A percentile compares a stretch with the other conserved stretches of the same genome.
Evolutionary conservation across 1,140 invertebrate genomes (phyloP).

Genomic region (Hydropsyche tenuis): DNA sequence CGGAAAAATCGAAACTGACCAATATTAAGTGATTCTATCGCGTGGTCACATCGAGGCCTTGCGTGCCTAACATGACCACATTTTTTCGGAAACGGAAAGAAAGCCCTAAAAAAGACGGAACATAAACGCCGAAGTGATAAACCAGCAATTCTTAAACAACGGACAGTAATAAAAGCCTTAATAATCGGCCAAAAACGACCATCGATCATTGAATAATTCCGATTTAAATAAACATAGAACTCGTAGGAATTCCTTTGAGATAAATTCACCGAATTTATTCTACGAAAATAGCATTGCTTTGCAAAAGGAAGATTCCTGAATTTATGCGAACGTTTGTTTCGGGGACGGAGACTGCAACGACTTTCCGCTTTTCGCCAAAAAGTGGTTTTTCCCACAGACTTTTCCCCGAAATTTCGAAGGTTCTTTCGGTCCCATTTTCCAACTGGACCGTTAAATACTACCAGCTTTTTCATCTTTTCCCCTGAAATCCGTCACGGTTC

Average conservation of each 20-base stretch:
- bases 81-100: slow-evolving; percentile 3
- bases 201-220: no score
- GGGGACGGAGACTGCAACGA: background rate
- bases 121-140: background rate
- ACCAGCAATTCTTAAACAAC: background rate
- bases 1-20: background rate
- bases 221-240: no score
- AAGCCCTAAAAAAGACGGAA: background rate
- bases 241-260: no score
- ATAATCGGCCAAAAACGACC: no score
- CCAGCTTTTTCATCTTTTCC: slow-evolving; percentile 1
- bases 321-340: no score
- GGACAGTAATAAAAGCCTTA: no score
- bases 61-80: background rate
- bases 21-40: background rate
- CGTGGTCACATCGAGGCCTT: slow-evolving; percentile 9
- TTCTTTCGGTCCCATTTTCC: background rate
- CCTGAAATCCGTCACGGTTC: background rate
- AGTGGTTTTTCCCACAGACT: background rate
- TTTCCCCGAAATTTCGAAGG: background rate
- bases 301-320: no score
- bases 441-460: background rate
- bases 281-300: no score
- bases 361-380: background rate
- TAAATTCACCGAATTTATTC: no score